Evolutionary conservation across 2,888 invertebrate species (phyloP), one percentile per base, ranked within the genome.

Genomic region (Drosophila cognata): DNA sequence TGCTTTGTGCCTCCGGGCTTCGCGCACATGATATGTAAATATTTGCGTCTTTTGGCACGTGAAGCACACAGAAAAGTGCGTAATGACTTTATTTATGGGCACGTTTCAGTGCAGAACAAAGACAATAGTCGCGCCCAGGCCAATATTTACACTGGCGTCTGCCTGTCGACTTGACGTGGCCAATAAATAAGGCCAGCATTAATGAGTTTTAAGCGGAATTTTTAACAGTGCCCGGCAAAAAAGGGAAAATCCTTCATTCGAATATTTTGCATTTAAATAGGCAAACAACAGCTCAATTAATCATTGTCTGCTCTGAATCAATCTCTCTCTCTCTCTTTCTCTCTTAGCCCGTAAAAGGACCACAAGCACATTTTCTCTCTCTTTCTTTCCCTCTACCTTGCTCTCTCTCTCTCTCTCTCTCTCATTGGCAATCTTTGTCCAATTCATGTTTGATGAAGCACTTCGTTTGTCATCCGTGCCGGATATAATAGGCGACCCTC

Each of bases 21-120:
- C 50, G 38, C 62, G 64, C 65, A 43, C 66, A 67, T 71, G 80
- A 77, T 89, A 88, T 88, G 88, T 88, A 88, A 88, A 88, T 88
- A 88, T 86, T 86, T 77, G 71, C 71, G 58, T 36, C 77, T 58
- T 65, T 68, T 59, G 71, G 48, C 68, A 61, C 70, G 41, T 28
- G 50, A 59, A 57, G 48, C 50, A 62, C 2, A 21, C 25, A 18
- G 63, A 50, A 57, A 64, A 67, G 79, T 83, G 89, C 81, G 89
- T 88, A 88, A 88, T 89, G 87, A 81, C 89, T 88, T 88, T 88
- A 88, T 88, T 89, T 88, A 88, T 88, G 85, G 59, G 56, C 50
- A 21, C 71, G 71, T 18, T 68, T 50, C 68, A 4, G 25, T 13
- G 6, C 36, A 21, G 25, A 29, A 4, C 35, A 36, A 57, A 50